phyloP scores from a whole-genome alignment of 2,888 invertebrate genomes.

The Acronicta aceris region DNA sequence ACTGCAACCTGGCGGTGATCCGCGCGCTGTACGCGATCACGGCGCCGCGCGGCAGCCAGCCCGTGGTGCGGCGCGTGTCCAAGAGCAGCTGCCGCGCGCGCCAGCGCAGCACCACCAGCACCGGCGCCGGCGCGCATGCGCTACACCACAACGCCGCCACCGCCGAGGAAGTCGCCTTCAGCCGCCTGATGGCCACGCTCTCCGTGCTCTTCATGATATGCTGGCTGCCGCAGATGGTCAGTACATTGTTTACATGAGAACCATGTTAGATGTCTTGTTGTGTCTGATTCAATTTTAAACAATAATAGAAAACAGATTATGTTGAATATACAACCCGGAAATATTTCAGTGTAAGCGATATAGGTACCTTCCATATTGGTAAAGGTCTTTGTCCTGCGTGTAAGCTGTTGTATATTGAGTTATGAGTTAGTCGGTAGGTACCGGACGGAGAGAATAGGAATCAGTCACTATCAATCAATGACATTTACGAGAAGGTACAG shows the following conservation, averaged over 20 bases:
- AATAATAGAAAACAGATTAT: no score
- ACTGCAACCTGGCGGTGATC: constrained; percentile 95
- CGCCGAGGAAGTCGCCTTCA: constrained; percentile 95
- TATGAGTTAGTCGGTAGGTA: no score
- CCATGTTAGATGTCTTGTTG: no score
- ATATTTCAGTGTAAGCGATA: neutral
- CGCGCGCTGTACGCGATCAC: constrained; percentile 91
- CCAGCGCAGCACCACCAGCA: constrained; percentile 62
- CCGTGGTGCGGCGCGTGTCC: constrained; percentile 79
- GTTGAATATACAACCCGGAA: constrained; percentile 3
- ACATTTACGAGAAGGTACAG: neutral
- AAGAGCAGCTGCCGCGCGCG: constrained; percentile 75
- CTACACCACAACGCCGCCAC: constrained; percentile 89
- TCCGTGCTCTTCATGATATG: constrained; percentile 95
- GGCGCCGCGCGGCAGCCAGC: constrained; percentile 73
- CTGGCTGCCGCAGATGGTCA: constrained; percentile 97
- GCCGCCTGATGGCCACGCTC: constrained; percentile 94
- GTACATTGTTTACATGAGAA: constrained; percentile 34
- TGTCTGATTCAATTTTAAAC: no score
- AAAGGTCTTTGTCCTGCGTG: constrained; percentile 22
- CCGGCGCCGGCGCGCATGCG: constrained; percentile 68
- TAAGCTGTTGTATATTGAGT: neutral
- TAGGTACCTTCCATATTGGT: neutral
- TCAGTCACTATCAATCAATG: neutral
- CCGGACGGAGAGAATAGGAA: neutral